Percentiles rank a stretch among this genome's conserved stretches.
Evolutionary conservation across 2,888 invertebrate genomes (phyloP).

Genomic region (Zele albiditarsus): DNA sequence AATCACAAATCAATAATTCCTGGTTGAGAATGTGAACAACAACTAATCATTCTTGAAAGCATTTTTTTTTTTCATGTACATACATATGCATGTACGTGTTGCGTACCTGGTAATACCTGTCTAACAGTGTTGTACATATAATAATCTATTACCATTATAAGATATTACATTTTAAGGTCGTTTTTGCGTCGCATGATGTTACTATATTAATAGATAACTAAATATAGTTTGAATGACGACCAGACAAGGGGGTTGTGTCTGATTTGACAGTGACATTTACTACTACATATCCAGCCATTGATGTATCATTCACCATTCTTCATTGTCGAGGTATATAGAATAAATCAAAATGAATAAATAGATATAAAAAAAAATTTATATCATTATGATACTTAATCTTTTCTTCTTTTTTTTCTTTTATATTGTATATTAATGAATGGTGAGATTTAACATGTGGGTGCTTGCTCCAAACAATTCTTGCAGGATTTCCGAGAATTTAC

Average conservation of each 20-base stretch:
- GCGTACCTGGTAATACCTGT: background rate
- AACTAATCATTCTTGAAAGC: conserved; percentile 1
- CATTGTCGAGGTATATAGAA: background rate
- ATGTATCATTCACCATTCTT: background rate
- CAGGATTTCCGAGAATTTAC: background rate
- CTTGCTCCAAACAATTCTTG: background rate
- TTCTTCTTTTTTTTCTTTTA: background rate
- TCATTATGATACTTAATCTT: background rate
- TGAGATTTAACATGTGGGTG: background rate
- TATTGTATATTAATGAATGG: background rate
- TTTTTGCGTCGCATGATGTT: background rate
- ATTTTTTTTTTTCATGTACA: background rate
- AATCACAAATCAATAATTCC: conserved; percentile 6
- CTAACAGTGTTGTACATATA: background rate
- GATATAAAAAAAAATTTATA: background rate
- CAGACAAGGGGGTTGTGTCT: background rate
- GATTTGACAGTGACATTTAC: background rate
- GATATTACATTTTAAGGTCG: background rate
- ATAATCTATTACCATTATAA: conserved; percentile 1
- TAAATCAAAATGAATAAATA: background rate
- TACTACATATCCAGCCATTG: background rate
- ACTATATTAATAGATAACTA: background rate
- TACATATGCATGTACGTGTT: background rate
- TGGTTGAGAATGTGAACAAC: background rate
- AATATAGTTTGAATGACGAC: background rate